These are phyloP conservation scores for Ovis canadensis DNA, from an alignment of 2,113 vertebrate species.

Conservation along the genomic window DNA sequence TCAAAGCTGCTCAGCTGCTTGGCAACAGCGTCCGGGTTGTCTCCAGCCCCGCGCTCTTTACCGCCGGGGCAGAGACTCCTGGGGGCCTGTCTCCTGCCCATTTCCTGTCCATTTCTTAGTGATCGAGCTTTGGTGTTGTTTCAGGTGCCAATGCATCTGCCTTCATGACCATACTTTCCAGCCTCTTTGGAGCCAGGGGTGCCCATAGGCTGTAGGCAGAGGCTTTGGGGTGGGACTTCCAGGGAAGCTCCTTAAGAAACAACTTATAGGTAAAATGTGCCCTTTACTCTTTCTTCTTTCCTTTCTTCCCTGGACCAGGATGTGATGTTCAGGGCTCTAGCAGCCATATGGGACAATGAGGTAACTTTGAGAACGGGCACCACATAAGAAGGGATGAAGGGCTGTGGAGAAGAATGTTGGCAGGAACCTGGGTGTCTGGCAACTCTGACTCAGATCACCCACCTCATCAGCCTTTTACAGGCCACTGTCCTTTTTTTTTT, in stretches of 20 bases:
- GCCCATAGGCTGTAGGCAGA: not conserved
- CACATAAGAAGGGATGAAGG: not conserved
- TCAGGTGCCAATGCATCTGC: not conserved
- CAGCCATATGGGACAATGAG: not conserved
- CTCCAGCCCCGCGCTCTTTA: not conserved
- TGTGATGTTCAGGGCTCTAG: not conserved
- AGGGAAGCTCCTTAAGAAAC: not conserved
- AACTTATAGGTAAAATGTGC: not conserved
- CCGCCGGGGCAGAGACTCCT: not conserved
- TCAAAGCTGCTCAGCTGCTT: constrained; percentile 10
- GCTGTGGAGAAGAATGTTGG: not conserved
- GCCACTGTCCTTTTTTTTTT: not conserved
- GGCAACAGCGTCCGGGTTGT: not conserved
- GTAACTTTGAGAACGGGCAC: not conserved
- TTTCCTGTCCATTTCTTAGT: not conserved
- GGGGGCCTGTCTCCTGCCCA: not conserved
- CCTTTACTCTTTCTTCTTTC: not conserved
- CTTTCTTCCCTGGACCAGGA: not conserved
- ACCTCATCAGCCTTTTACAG: not conserved
- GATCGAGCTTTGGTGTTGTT: not conserved
- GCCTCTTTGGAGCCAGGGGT: not conserved
- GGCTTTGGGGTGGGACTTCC: not conserved
- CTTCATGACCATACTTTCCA: not conserved
- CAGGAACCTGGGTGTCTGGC: not conserved
- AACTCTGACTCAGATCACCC: not conserved